Evolutionary conservation across 2,888 invertebrate species (phyloP), one percentile per base, ranked within the genome.

Genomic region (Acutogordius australiensis): DNA sequence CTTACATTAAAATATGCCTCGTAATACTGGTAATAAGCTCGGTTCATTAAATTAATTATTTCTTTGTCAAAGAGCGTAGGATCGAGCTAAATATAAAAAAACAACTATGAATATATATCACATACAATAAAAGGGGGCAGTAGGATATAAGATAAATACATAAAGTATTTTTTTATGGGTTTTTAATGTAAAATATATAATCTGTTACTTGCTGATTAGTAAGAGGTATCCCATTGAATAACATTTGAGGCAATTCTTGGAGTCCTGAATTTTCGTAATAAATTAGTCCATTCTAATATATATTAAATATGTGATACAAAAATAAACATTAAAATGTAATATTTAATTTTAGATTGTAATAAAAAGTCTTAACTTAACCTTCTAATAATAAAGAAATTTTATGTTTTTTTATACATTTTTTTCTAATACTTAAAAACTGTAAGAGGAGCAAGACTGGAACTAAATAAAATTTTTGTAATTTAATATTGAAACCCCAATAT

Each of bases 1-100:
- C 51, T 51, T 51, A 23, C 51, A 51, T 51, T 51, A 23, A 51
- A 51, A 23, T 51, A 51, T 13, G 51, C 51, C 26, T 51, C 51
- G 23, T 51, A 51, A 23, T 21, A 51, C 18, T 13, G 8, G 51
- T 51, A 51, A 23, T 51, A 51, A 51, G 13, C 26, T 51, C 23
- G 8, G n/a, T 4, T 51, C 18, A 51, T 26, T 26, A 51, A 23
- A 51, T 51, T 51, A 23, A 4, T 51, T 13, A 51, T 8, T 26
- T 51, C 51, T 51, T 51, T 51, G 4, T 51, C 51, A 4, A 51
- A 23, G 4, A 51, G 23, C 8, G 26, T 21, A 51, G 8, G 8
- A 23, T 51, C 51, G n/a, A 51, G 8, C 51, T 51, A 23, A 23
- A 51, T n/a, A 13, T 13, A 37, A 23, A 51, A 51, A n/a, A 51